Evolutionary conservation across 2,888 invertebrate species (phyloP), one percentile per base, ranked within the genome.

Genomic region (Miltochrista miniata): DNA sequence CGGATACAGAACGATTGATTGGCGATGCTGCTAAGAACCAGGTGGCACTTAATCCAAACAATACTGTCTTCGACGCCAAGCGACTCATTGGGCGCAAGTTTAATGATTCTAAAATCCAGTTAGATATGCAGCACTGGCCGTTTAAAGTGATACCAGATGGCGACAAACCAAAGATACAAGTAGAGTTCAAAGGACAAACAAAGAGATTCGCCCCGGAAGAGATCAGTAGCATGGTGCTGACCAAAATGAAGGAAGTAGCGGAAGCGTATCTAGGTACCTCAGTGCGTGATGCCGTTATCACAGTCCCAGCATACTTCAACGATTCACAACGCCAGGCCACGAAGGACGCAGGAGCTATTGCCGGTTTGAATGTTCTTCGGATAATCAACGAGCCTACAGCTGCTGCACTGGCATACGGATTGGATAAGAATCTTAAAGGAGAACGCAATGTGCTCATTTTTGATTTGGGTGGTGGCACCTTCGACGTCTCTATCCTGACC

Each of bases 1-100:
- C 96, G 18, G 96, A 97, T 66, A 95, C 94, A 3, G 97, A 97
- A 83, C 92, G 97, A 43, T 91, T 97, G 34, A 96, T 97, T 68
- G 97, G 97, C 37, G 97, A 97, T 88, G 96, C 96, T 13, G 97
- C 97, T 33, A 97, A 96, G 84, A 96, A 96, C 81, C 97, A 97
- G 86, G 95, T 95, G 24, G 94, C 94, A 33, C 93, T 94, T 90
- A 96, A 96, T 82, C 96, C 96, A 24, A 92, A 81, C 72, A 96
- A 96, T 87, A 95, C 96, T 0, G 94, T 95, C 29, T 95, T 95
- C 76, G 94, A 94, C 70, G 94, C 94, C 72, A 94, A 97, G 80
- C 93, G 96, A 60, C 85, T 97, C 61, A 96, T 97, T 76, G 97
- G 97, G 35, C 93, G 96, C 59, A 95, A 94, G 61, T 97, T 93